Base-by-base conservation (phyloP, 1,140 invertebrate species). In the Diachasma alloeum region DNA sequence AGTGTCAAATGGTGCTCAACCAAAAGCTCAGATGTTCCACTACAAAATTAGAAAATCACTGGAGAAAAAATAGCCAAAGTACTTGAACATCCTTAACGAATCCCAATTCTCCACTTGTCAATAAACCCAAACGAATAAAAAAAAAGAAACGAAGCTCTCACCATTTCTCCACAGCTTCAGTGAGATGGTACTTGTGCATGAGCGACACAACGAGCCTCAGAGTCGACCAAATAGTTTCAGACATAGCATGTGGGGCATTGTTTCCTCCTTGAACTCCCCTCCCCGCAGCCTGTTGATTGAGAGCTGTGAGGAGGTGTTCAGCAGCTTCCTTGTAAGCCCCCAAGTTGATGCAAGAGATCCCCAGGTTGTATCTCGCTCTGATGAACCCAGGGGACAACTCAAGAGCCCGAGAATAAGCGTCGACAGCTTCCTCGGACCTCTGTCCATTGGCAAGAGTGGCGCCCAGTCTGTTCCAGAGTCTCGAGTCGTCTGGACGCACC, bases 331-430 rank as follows among this genome's bases (percentile, higher is more conserved):
- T 96, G 84, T 99, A 95, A 26, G 96, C 96, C 82, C 94, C 94
- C n/a, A 99, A 92, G 91, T 99, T 98, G 85, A 99, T 96, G 86
- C 98, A 99, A 72, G 97, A 96, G 67, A 99, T 98, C 9, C 98
- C 98, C 71, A 99, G 94, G 91, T 99, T 99, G 84, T 98, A 99
- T 80, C 98, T 92, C 19, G 98, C 97, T 70, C 98, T 92, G 78
- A 99, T 98, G 87, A 98, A 99, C 15, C 98, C 98, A 4, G 98
- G 98, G 70, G 96, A 94, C 31, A 99, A 90, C 86, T 96, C 93
- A 24, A 99, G 90, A 59, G 98, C 98, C 83, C 94, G 93, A 83
- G 97, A 94, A 88, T 99, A 99, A 0, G 98, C 98, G 81, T 97
- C 94, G 19, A 99, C 95, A 17, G 98, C 98, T 91, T 99, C 97